A percentile compares a stretch with the other conserved stretches of the same genome.
Conservation (phyloP, 2,113 vertebrate genomes). For the Pelusios castaneus region DNA sequence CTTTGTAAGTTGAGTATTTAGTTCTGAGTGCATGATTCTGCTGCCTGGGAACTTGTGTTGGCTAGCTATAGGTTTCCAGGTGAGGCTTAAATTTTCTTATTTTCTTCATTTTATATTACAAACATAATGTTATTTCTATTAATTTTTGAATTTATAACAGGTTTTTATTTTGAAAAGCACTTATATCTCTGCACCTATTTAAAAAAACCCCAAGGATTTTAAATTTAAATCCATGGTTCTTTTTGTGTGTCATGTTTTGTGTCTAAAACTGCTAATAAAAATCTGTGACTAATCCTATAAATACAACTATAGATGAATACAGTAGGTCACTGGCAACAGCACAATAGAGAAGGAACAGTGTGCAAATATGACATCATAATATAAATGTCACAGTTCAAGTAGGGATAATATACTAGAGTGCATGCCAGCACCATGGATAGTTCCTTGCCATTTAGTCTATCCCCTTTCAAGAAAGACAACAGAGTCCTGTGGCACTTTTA, state of each 20-base stretch:
- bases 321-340: fast-evolving
- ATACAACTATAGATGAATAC: not conserved
- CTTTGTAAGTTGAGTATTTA: not conserved
- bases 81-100: not conserved
- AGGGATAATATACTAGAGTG: not conserved
- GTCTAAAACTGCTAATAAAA: not conserved
- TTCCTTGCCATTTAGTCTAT: not conserved
- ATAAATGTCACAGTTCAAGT: not conserved
- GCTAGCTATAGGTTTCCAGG: not conserved
- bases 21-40: not conserved
- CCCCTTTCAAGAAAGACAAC: not conserved
- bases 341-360: not conserved
- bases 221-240: not conserved
- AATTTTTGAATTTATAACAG: not conserved
- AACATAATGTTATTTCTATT: not conserved
- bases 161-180: not conserved
- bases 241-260: not conserved
- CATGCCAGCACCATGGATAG: not conserved
- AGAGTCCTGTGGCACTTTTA: too few species aligned
- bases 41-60: not conserved
- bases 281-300: not conserved
- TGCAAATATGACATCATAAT: not conserved
- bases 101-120: not conserved
- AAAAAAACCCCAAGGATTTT: not conserved
- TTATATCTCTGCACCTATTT: not conserved